Base-by-base conservation (phyloP, 2,888 invertebrate species). In the Athalia cordata region DNA sequence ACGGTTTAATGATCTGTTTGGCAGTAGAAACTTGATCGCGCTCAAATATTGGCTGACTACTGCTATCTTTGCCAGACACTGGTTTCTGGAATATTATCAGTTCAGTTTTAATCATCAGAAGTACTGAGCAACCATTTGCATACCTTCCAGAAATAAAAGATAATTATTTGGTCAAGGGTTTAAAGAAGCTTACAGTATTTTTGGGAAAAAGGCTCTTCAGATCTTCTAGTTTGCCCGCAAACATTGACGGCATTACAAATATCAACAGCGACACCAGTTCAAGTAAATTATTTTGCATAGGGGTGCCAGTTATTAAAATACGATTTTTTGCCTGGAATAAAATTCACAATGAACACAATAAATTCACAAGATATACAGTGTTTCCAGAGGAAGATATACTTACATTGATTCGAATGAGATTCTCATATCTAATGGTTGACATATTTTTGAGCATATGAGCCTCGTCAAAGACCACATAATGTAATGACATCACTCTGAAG, bases 371-470 rank as follows among this genome's bases (percentile, higher is more conserved):
- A 61, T 77, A 47, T 64, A 52, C 72, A 61, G 77, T 77, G 64
- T 62, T 55, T 59, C 65, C 29, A 13, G 62, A 78, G 47, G 75
- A 11, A 43, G 79, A 74, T 57, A 50, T 64, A 86, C 86, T 84
- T 86, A 95, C 95, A 90, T 95, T 96, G 77, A 98, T 96, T 85
- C 95, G 94, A 86, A 97, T 95, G 77, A 99, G 92, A 89, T 96
- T 95, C 85, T 96, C 95, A 87, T 97, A 99, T 84, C 99, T 92
- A 85, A 95, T 95, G 0, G 98, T 97, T 77, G 96, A 94, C 98
- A 99, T 99, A 88, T 99, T 99, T 90, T 99, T 99, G 55, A 99
- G 91, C 98, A 99, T 98, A 88, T 99, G 99, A 0, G 98, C 98
- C 88, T 99, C 99, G 89, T 99, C 99, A 88, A 98, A 98, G 43